These are phyloP conservation scores for Notechis scutatus DNA, from an alignment of 2,113 vertebrate genomes.

Conservation along the genomic window DNA sequence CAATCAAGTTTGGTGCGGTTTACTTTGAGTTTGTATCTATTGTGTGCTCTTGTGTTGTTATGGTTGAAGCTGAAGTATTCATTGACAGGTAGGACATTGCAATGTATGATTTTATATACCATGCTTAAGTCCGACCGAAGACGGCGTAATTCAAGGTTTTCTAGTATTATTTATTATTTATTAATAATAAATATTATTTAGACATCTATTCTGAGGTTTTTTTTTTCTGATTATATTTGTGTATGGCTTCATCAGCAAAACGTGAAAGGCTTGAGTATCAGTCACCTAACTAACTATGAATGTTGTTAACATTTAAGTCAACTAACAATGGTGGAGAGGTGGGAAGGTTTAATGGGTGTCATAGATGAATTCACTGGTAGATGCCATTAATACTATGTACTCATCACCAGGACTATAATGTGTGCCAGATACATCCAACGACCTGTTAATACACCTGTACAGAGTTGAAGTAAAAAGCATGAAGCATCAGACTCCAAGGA, in stretches of 20 bases:
- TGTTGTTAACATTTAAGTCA: not conserved
- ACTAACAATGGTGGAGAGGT: not conserved
- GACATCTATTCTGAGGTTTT: slow-evolving; percentile 26
- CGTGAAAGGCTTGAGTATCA: slow-evolving; percentile 29
- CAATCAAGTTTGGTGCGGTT: no score
- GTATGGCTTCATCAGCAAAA: slow-evolving; percentile 27
- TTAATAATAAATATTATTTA: no score
- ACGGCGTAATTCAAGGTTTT: no score
- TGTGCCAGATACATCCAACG: not conserved
- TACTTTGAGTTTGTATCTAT: no score
- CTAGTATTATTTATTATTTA: no score
- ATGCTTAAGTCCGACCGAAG: no score
- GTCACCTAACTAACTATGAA: not conserved
- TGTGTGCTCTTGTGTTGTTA: no score
- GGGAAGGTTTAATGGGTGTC: not conserved
- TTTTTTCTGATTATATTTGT: slow-evolving; percentile 29
- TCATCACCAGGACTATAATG: not conserved
- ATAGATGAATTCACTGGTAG: not conserved
- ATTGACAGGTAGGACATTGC: no score
- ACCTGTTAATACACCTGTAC: not conserved
- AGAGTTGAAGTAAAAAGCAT: not conserved
- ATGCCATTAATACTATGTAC: not conserved
- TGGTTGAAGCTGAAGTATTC: no score
- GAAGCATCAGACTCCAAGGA: not conserved
- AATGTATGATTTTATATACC: no score